These are phyloP conservation scores for Eledone cirrhosa DNA, from an alignment of 2,888 invertebrate species.

Conservation along the genomic window DNA sequence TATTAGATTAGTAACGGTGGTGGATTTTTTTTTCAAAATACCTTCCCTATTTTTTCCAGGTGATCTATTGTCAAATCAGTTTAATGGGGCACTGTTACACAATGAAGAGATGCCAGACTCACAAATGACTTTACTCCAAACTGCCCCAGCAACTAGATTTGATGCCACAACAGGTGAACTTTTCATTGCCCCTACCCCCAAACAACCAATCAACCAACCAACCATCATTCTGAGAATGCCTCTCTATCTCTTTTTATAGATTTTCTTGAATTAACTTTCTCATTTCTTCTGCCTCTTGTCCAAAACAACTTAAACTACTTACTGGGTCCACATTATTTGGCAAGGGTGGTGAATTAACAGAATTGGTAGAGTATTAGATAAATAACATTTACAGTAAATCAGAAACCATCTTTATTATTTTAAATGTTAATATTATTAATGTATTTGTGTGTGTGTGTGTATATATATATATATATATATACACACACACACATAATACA, in stretches of 20 bases:
- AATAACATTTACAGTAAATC: too few relatives aligned
- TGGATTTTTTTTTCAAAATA: not conserved
- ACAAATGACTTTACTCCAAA: not conserved
- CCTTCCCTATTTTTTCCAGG: constrained; percentile 23
- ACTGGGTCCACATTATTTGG: not conserved
- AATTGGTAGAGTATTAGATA: too few relatives aligned
- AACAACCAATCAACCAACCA: not conserved
- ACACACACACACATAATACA: not conserved
- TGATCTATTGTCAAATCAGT: constrained; percentile 24
- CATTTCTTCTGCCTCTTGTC: constrained; percentile 4
- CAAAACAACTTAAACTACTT: not conserved
- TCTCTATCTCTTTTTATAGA: constrained; percentile 13
- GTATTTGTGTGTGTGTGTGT: not conserved
- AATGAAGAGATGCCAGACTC: constrained; percentile 15
- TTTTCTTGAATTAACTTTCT: constrained; percentile 9
- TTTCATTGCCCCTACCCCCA: constrained; percentile 1
- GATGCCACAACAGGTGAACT: constrained; percentile 25
- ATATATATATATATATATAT: not conserved
- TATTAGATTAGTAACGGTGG: too few relatives aligned
- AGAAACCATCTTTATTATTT: too few relatives aligned
- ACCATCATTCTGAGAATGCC: constrained; percentile 24
- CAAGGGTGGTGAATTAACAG: too few relatives aligned
- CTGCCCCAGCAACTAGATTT: constrained; percentile 12
- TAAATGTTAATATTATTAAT: not conserved
- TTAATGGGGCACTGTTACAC: constrained; percentile 17